A percentile compares a stretch with the other conserved stretches of the same genome.
phyloP scores from a whole-genome alignment of 1,140 invertebrate species.

The Nebria ingens region DNA sequence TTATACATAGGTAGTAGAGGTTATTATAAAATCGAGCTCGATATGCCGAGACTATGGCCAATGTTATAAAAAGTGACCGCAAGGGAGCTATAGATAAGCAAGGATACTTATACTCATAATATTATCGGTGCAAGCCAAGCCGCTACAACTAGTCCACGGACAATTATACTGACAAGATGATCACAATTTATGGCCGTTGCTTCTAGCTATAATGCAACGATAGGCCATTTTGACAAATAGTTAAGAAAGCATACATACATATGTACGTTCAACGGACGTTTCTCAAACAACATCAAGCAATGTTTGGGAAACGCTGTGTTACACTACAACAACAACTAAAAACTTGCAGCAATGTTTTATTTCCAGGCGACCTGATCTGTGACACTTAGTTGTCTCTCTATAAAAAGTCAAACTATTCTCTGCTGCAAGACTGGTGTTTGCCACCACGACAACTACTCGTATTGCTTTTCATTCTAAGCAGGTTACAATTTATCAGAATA shows the following conservation, averaged over 20 bases:
- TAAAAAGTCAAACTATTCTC: neutral
- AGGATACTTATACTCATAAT: conserved; percentile 1
- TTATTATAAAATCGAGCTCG: too few species aligned
- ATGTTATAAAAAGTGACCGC: conserved; percentile 1
- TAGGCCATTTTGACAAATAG: conserved; percentile 8
- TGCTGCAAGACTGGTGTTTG: neutral
- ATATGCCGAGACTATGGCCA: neutral
- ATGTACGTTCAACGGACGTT: neutral
- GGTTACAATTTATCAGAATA: too few species aligned
- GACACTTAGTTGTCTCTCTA: neutral
- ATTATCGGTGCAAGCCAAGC: neutral
- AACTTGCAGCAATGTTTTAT: neutral
- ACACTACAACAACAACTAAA: neutral
- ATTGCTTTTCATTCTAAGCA: neutral
- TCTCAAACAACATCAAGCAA: neutral
- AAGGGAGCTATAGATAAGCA: conserved; percentile 1
- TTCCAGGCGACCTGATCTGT: neutral
- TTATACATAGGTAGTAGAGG: too few species aligned
- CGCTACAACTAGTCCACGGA: neutral
- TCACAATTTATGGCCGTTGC: conserved; percentile 5
- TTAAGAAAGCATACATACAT: neutral
- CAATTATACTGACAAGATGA: conserved; percentile 9
- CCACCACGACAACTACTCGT: too few species aligned
- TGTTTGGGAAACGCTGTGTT: neutral
- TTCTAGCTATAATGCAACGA: conserved; percentile 7